Evolutionary conservation across 1,140 invertebrate species (phyloP), one percentile per base, ranked within the genome.

Genomic region (Aphaenogaster ashmeadi): DNA sequence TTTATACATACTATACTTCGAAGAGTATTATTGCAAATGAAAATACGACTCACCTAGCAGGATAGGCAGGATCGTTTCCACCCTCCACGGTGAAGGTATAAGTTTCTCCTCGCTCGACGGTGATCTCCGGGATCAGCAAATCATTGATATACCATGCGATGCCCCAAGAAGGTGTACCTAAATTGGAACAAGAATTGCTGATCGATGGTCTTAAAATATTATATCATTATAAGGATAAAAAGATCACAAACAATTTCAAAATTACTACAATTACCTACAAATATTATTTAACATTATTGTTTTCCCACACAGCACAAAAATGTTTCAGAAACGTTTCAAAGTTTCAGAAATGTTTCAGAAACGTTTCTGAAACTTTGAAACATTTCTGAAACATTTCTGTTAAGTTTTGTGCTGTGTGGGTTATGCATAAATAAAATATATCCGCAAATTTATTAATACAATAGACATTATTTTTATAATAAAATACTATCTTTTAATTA

Each of bases 61-160:
- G 97, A 93, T 97, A 97, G 27, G 96, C 95, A 52, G 96, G 94
- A 92, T 97, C 96, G 74, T 97, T 96, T 89, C 98, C 98, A 87
- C 98, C 98, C 95, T 98, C 98, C 1, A 98, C 97, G 18, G 97
- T 95, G 93, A 99, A 99, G 58, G 97, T 98, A 95, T 99, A 99
- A 0, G 97, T 99, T 94, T 97, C 96, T 44, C 98, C 98, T 83
- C 98, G 95, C 93, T 98, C 98, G 56, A 99, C 98, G 74, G 97
- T 98, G 8, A 99, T 96, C 94, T 99, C 98, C 0, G 99, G 98
- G 88, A 98, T 98, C 8, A 99, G 96, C 88, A 97, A 95, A 91
- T 98, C 98, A 94, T 99, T 99, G 90, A 99, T 97, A 95, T 99
- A 99, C 98, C 98, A 99, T 11, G 98, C 98, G 87, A 99, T 98